A percentile compares a stretch with the other conserved stretches of the same genome.
Evolutionary conservation across 2,797 vertebrate genomes (phyloP).

Genomic region (Heteromormyrus szaboi): DNA sequence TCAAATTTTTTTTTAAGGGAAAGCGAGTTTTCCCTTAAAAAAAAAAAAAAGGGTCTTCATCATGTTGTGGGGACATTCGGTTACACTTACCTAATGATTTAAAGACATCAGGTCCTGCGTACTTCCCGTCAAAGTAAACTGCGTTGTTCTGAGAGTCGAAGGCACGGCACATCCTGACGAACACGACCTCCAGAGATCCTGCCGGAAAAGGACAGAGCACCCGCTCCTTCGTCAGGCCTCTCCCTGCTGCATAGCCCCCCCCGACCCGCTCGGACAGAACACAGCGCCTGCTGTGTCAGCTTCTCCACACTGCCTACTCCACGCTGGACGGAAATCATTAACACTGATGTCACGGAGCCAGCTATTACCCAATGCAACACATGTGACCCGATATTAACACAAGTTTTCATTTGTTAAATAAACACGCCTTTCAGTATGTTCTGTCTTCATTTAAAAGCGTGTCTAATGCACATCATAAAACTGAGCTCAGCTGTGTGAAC

Average conservation of each 20-base stretch:
- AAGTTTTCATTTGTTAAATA: neutral
- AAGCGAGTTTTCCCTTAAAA: neutral
- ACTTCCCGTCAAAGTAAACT: constrained; percentile 88
- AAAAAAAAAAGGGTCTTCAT: too few species aligned
- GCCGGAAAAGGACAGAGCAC: neutral
- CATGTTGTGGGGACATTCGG: constrained; percentile 28
- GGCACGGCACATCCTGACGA: constrained; percentile 88
- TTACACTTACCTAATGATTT: constrained; percentile 75
- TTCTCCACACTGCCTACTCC: neutral
- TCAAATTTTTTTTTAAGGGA: too few species aligned
- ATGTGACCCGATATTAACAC: neutral
- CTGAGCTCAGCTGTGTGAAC: neutral
- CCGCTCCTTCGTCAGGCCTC: neutral
- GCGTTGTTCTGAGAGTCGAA: constrained; percentile 87
- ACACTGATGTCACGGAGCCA: neutral
- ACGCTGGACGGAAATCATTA: neutral
- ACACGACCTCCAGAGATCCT: constrained; percentile 90
- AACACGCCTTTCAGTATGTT: neutral
- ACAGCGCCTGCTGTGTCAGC: neutral
- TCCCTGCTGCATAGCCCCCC: neutral
- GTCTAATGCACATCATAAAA: neutral
- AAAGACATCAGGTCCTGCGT: constrained; percentile 82
- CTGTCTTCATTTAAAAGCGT: neutral
- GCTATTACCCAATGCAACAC: neutral
- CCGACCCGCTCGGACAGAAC: neutral